Conservation (phyloP, 2,888 invertebrate genomes). For the Meandrusa payeni region DNA sequence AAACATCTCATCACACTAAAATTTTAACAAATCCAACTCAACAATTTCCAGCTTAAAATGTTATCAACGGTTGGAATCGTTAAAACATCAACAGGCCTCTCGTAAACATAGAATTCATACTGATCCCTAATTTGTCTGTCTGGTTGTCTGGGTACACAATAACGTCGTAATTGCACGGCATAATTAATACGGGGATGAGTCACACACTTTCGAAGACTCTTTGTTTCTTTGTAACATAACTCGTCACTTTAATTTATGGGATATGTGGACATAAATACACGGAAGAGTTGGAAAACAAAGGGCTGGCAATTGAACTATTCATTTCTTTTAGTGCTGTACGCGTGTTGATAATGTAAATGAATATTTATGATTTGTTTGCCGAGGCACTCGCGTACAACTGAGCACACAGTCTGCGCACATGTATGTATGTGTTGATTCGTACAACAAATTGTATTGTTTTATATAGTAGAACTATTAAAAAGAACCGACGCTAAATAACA, state of each 20-base stretch:
- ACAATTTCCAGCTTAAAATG: slow-evolving; percentile 29
- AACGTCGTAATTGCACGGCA: slow-evolving; percentile 40
- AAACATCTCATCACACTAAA: too few relatives aligned
- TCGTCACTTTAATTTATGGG: slow-evolving; percentile 36
- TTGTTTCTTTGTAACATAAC: slow-evolving; percentile 39
- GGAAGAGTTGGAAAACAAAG: slow-evolving; percentile 33
- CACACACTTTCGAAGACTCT: slow-evolving; percentile 39
- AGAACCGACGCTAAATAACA: too few relatives aligned
- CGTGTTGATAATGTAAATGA: slow-evolving; percentile 9
- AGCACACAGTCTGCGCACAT: too few relatives aligned
- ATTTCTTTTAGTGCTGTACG: slow-evolving; percentile 14
- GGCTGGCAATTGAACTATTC: slow-evolving; percentile 19
- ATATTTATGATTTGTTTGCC: too few relatives aligned
- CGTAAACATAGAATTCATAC: slow-evolving; percentile 18
- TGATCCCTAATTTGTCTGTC: slow-evolving; percentile 38
- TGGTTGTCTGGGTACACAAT: slow-evolving; percentile 37
- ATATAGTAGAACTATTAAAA: too few relatives aligned
- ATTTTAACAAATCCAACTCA: not conserved
- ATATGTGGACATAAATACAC: slow-evolving; percentile 24
- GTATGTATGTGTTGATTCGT: too few relatives aligned
- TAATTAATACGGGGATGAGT: slow-evolving; percentile 46
- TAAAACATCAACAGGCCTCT: slow-evolving; percentile 6
- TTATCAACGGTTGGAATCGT: too few relatives aligned
- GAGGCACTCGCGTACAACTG: too few relatives aligned
- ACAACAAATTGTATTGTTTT: too few relatives aligned